These are phyloP conservation scores for Phaethornis superciliosus DNA, from an alignment of 2,113 vertebrate genomes.

Conservation along the genomic window DNA sequence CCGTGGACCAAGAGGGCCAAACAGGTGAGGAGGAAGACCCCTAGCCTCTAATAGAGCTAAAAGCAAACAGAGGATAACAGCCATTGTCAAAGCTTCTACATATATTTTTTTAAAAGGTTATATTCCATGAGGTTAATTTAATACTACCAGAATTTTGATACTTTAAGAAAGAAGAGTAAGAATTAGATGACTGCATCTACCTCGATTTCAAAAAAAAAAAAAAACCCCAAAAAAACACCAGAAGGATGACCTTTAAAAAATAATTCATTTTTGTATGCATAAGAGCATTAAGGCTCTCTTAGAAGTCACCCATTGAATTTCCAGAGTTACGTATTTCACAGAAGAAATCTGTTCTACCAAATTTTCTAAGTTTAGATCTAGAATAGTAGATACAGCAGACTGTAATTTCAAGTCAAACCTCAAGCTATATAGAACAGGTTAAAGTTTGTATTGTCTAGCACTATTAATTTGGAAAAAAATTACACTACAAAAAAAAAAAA, in stretches of 20 bases:
- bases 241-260: neutral
- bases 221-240: neutral
- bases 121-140: slow-evolving; percentile 42
- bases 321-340: neutral
- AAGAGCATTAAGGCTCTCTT: neutral
- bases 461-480: neutral
- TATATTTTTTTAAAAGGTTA: slow-evolving; percentile 43
- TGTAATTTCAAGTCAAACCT: neutral
- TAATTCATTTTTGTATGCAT: neutral
- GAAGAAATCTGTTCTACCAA: neutral
- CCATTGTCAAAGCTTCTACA: slow-evolving; percentile 67
- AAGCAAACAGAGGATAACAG: slow-evolving; percentile 72
- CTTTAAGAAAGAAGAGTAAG: slow-evolving; percentile 2
- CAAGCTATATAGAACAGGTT: neutral
- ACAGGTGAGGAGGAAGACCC: slow-evolving; percentile 98
- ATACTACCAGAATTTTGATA: slow-evolving; percentile 12
- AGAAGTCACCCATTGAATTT: neutral
- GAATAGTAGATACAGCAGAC: neutral
- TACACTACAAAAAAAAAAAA: neutral
- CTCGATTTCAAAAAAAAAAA: neutral
- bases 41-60: slow-evolving; percentile 96
- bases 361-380: neutral
- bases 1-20: slow-evolving; percentile 96
- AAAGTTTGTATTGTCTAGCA: neutral
- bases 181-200: slow-evolving; percentile 22